Evolutionary conservation across 2,797 vertebrate species (phyloP).

Genomic region (Molothrus ater): DNA sequence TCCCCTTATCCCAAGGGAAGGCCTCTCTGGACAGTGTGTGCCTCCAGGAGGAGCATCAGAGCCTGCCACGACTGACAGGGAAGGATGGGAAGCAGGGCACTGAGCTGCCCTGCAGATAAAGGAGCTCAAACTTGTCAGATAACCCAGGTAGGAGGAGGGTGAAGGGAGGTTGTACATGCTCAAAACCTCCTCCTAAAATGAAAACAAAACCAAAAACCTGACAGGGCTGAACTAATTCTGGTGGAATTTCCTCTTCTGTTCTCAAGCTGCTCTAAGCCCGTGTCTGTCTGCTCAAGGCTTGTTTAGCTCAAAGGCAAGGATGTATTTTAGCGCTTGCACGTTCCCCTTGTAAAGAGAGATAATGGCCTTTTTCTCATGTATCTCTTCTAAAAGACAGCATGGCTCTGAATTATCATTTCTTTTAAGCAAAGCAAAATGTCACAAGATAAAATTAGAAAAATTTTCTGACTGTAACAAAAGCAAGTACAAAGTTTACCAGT

Average conservation of each 20-base stretch:
- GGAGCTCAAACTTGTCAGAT: neutral
- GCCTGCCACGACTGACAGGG: neutral
- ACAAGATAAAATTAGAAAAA: neutral
- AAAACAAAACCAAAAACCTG: slow-evolving; percentile 32
- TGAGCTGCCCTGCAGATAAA: neutral
- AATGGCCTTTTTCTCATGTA: neutral
- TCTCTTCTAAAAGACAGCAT: neutral
- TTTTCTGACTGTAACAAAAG: neutral
- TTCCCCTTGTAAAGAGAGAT: neutral
- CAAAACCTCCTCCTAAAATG: slow-evolving; percentile 2
- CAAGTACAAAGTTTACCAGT: neutral
- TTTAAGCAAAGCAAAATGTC: slow-evolving; percentile 9
- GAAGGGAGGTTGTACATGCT: neutral
- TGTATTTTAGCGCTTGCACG: neutral
- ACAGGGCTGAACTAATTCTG: slow-evolving; percentile 33
- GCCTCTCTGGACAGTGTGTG: neutral
- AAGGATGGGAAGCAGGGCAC: neutral
- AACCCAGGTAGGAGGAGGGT: neutral
- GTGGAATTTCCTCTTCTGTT: slow-evolving; percentile 46
- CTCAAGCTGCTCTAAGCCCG: neutral
- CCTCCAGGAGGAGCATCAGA: neutral
- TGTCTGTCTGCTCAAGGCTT: neutral
- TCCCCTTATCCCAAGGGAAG: neutral
- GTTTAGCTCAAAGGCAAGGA: neutral
- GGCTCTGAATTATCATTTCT: neutral